phyloP scores from a whole-genome alignment of 2,888 invertebrate species.

The Seira musarum region DNA sequence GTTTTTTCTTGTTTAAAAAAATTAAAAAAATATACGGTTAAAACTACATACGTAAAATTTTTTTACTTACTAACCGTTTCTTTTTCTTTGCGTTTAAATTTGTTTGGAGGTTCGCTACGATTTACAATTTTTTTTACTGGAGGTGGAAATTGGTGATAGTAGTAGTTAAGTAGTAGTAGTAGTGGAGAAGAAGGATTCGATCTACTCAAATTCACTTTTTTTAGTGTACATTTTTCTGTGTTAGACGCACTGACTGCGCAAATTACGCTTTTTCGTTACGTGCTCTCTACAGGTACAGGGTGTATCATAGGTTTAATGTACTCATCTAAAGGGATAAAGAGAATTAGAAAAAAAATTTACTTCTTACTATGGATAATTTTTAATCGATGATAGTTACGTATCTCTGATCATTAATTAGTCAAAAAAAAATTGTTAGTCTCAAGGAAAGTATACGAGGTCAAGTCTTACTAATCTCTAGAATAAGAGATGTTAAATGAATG shows the following conservation, averaged over 20 bases:
- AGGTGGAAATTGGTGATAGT: no score
- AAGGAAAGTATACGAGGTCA: neutral
- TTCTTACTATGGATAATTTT: neutral
- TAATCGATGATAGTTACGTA: neutral
- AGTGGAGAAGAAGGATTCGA: no score
- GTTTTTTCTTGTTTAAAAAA: no score
- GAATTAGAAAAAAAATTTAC: neutral
- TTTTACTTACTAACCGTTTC: neutral
- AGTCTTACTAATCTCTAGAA: no score
- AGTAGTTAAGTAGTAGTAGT: no score
- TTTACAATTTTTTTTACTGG: neutral
- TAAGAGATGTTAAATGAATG: no score
- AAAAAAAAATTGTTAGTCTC: neutral
- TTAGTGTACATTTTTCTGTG: neutral
- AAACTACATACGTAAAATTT: no score
- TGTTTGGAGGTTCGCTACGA: neutral
- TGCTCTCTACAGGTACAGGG: slow-evolving; percentile 57
- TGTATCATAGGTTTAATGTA: slow-evolving; percentile 58
- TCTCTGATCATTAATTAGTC: no score
- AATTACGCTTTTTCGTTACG: slow-evolving; percentile 41
- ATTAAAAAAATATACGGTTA: no score
- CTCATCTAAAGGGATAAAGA: slow-evolving; percentile 49
- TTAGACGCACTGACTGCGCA: neutral
- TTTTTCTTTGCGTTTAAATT: neutral
- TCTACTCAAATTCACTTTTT: neutral